Percentiles rank a stretch among this genome's conserved stretches.
Conservation (phyloP, 53 echinoderm and acorn worm species). For the Henricia sp. region DNA sequence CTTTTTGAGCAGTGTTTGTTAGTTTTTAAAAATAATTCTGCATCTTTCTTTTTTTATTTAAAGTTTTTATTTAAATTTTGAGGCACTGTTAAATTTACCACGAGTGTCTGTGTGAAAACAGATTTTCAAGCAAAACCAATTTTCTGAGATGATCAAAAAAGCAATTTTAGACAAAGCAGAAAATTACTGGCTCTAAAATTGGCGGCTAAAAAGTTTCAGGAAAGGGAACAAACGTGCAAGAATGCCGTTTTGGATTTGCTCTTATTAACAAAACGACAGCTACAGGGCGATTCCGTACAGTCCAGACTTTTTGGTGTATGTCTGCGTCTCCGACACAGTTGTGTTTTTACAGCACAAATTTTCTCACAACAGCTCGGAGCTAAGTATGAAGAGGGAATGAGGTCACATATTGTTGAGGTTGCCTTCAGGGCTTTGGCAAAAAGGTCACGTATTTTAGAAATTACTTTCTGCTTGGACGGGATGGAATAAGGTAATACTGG, state of each 20-base stretch:
- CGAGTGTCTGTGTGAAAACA: too few relatives aligned
- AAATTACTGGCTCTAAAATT: too few relatives aligned
- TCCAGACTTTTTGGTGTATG: neutral
- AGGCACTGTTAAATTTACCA: too few relatives aligned
- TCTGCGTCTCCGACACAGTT: conserved; percentile 24
- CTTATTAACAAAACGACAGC: neutral
- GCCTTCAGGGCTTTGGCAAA: neutral
- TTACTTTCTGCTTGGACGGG: neutral
- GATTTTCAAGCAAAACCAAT: too few relatives aligned
- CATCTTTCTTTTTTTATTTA: too few relatives aligned
- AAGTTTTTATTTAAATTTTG: too few relatives aligned
- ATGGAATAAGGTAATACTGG: too few relatives aligned
- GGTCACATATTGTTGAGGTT: conserved; percentile 44
- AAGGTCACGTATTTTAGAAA: conserved; percentile 46
- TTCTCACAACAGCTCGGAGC: conserved; percentile 55
- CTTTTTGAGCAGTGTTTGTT: too few relatives aligned
- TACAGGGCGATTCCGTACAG: conserved; percentile 5
- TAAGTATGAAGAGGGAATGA: conserved; percentile 30
- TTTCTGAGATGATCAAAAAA: too few relatives aligned
- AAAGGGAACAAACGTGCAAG: neutral
- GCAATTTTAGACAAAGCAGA: too few relatives aligned
- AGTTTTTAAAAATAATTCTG: too few relatives aligned
- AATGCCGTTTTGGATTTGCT: neutral
- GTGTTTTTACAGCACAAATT: conserved; percentile 56
- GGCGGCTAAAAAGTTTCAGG: neutral